Evolutionary conservation across 35 echinoderm and acorn worm species (phyloP).

Genomic region (Heliocidaris erythrogramma): DNA sequence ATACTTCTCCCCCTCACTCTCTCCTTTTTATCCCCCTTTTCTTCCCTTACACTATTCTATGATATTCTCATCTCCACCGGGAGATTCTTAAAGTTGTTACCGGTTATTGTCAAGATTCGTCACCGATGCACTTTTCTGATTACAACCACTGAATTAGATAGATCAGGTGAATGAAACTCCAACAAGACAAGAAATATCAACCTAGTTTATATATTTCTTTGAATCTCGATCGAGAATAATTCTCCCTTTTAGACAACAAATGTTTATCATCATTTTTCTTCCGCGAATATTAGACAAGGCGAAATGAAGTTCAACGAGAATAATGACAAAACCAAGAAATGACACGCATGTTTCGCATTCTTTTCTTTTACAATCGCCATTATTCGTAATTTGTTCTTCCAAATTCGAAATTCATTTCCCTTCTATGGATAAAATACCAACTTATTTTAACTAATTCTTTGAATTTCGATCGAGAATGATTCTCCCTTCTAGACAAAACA

Average conservation of each 20-base stretch:
- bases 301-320: background rate
- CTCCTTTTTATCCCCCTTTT: too few species aligned
- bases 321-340: background rate
- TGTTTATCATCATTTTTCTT: background rate
- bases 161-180: background rate
- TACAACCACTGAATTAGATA: background rate
- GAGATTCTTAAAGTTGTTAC: background rate
- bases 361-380: too few species aligned
- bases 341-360: too few species aligned
- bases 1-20: too few species aligned
- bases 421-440: background rate
- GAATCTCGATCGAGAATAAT: background rate
- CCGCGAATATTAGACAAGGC: background rate
- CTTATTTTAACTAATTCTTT: background rate
- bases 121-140: background rate
- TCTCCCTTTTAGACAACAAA: background rate
- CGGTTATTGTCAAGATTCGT: conserved; percentile 16
- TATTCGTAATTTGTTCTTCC: too few species aligned
- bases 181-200: background rate
- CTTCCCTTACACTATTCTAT: background rate
- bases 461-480: background rate
- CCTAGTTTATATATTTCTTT: background rate
- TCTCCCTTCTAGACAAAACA: background rate
- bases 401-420: too few species aligned
- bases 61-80: background rate